Conservation (phyloP, 2,797 vertebrate species). For the Echeneis naucrates region DNA sequence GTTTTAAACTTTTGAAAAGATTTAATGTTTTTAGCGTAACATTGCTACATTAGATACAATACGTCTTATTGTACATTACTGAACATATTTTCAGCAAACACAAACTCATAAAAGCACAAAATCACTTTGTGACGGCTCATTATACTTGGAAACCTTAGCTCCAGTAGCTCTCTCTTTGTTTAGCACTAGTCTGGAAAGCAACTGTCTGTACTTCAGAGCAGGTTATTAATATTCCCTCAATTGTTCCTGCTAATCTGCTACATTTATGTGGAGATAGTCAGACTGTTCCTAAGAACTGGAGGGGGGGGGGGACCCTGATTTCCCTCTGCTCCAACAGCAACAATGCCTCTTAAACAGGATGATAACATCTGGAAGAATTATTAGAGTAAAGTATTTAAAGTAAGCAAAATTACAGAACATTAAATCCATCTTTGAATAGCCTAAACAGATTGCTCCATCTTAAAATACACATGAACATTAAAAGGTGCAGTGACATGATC, state of each 20-base stretch:
- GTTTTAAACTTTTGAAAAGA: not conserved
- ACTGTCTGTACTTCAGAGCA: slow-evolving; percentile 32
- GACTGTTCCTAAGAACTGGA: not conserved
- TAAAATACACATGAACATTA: not conserved
- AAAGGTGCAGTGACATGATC: not conserved
- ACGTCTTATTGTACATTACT: not conserved
- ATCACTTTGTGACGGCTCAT: slow-evolving; percentile 12
- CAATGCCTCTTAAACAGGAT: not conserved
- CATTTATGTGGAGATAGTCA: slow-evolving; percentile 37
- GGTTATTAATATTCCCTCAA: slow-evolving; percentile 50
- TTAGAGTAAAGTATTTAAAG: not conserved
- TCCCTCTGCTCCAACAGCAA: slow-evolving; percentile 23
- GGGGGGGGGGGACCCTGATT: not conserved
- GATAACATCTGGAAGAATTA: slow-evolving; percentile 15
- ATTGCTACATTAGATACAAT: slow-evolving; percentile 6
- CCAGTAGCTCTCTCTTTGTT: slow-evolving; percentile 11
- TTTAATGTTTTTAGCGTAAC: not conserved
- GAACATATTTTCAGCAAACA: not conserved
- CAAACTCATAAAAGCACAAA: slow-evolving; percentile 1
- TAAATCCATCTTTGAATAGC: not conserved
- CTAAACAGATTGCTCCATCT: not conserved
- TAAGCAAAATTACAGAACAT: not conserved
- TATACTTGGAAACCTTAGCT: not conserved
- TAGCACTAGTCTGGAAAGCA: slow-evolving; percentile 3
- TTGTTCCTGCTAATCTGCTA: slow-evolving; percentile 51